A percentile compares a stretch with the other conserved stretches of the same genome.
Conservation (phyloP, 92 coral and sea anemone genomes). For the Anthopleura xanthogrammica region DNA sequence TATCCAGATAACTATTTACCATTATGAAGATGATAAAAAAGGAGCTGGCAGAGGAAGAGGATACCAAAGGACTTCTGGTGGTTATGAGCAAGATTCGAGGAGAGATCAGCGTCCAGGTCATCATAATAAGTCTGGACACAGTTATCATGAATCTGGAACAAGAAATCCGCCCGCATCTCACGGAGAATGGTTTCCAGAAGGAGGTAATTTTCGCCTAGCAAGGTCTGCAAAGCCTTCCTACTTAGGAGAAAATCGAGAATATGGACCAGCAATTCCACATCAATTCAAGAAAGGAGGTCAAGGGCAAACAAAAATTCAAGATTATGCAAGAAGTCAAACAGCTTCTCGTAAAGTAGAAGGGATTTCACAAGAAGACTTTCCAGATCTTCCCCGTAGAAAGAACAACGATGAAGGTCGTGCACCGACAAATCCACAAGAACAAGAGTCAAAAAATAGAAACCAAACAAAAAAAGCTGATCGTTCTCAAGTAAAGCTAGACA, state of each 20-base stretch:
- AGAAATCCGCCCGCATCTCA: too few relatives aligned
- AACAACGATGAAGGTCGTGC: too few relatives aligned
- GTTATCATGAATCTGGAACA: background rate
- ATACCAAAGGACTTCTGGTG: background rate
- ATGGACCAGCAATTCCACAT: too few relatives aligned
- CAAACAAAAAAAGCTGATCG: too few relatives aligned
- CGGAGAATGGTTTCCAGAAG: too few relatives aligned
- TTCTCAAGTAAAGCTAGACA: too few relatives aligned
- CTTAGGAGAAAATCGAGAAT: too few relatives aligned
- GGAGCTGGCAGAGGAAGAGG: background rate
- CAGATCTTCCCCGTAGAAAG: background rate
- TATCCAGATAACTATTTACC: slow-evolving; percentile 63
- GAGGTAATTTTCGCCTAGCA: too few relatives aligned
- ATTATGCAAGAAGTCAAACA: background rate
- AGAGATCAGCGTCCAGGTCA: background rate
- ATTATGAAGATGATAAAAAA: slow-evolving; percentile 7
- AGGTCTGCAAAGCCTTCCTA: too few relatives aligned
- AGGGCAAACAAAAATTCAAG: background rate
- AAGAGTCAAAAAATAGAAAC: too few relatives aligned
- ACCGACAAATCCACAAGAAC: too few relatives aligned
- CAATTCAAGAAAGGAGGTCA: too few relatives aligned
- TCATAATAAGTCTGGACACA: background rate
- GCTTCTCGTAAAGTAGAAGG: background rate
- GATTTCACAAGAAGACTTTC: background rate
- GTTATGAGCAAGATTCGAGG: background rate